phyloP scores from a whole-genome alignment of 1,140 invertebrate genomes.

The Pectinophora gossypiella region DNA sequence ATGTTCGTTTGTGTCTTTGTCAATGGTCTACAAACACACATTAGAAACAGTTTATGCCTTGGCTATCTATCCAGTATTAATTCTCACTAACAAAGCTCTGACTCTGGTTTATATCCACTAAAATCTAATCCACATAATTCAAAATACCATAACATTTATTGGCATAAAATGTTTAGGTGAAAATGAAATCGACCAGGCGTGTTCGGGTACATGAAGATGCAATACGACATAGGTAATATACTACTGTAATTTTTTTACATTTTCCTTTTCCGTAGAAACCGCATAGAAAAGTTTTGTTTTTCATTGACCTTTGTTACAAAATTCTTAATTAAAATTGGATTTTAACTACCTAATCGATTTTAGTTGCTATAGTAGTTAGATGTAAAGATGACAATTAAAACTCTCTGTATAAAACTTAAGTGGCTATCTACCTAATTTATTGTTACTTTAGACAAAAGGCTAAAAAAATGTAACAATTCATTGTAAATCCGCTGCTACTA shows the following conservation, averaged over 20 bases:
- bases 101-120: too few species aligned
- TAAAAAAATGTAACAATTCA: too few species aligned
- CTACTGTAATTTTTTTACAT: constrained; percentile 41
- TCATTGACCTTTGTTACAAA: background rate
- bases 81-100: too few species aligned
- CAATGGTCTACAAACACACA: too few species aligned
- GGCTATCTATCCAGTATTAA: too few species aligned
- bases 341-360: constrained; percentile 7
- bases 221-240: constrained; percentile 71
- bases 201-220: constrained; percentile 72
- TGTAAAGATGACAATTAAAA: background rate
- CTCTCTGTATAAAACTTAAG: background rate
- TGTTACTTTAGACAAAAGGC: background rate
- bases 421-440: background rate
- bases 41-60: too few species aligned
- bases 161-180: constrained; percentile 72
- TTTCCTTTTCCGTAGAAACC: constrained; percentile 47
- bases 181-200: constrained; percentile 70
- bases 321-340: background rate
- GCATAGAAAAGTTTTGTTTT: constrained; percentile 32
- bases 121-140: too few species aligned
- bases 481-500: too few species aligned
- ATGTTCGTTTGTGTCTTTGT: too few species aligned
- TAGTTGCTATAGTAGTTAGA: constrained; percentile 14
- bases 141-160: constrained; percentile 47